A percentile compares a stretch with the other conserved stretches of the same genome.
Evolutionary conservation across 2,797 vertebrate genomes (phyloP).

Genomic region (Cynopterus sphinx): DNA sequence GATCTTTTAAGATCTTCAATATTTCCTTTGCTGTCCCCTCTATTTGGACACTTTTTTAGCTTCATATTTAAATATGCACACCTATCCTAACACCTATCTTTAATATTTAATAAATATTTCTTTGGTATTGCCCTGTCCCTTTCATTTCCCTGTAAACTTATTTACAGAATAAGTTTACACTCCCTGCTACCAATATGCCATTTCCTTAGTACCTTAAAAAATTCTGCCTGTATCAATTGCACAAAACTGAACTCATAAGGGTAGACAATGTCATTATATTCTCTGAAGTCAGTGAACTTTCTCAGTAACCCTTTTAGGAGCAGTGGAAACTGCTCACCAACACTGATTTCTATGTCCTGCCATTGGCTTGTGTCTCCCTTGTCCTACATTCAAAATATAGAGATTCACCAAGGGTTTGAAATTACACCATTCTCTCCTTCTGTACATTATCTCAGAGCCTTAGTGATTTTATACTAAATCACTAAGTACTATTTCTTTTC

Average conservation of each 20-base stretch:
- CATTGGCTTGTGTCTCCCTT: neutral
- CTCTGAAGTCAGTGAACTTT: neutral
- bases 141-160: neutral
- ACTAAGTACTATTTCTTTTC: neutral
- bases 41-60: neutral
- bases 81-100: neutral
- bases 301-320: neutral
- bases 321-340: neutral
- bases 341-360: neutral
- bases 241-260: neutral
- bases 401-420: neutral
- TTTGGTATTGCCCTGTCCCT: neutral
- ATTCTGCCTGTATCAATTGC: rapidly evolving
- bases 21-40: neutral
- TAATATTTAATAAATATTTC: neutral
- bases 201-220: neutral
- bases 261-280: neutral
- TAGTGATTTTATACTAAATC: neutral
- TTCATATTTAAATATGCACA: neutral
- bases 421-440: neutral
- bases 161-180: neutral
- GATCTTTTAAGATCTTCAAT: neutral
- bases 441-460: neutral
- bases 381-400: neutral
- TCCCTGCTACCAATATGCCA: neutral